Base-by-base conservation (phyloP, 1,140 invertebrate species). In the Teleogryllus occipitalis region DNA sequence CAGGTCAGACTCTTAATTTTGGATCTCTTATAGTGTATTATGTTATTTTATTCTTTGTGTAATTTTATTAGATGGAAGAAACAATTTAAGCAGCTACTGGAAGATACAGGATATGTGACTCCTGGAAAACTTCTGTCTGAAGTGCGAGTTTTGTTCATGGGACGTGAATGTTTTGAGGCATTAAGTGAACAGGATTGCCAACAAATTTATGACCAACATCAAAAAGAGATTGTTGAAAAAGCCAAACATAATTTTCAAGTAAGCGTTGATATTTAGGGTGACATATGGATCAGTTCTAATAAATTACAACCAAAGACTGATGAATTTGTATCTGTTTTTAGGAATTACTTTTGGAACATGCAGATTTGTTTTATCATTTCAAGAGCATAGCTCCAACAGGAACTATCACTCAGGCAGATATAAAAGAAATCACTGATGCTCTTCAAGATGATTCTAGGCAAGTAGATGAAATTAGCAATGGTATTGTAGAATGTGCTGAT, bases 201-300 rank as follows among this genome's bases (percentile, higher is more conserved):
- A 84, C 90, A 95, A 83, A 97, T 99, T 83, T 99, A 98, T 86
- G 96, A 98, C 82, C 92, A 94, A 80, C 96, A 98, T 88, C 97
- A 99, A 87, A 90, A 93, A 82, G 95, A 97, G 85, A 92, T 99
- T 77, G 95, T 96, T 84, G 92, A 96, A 83, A 92, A 93, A 84
- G 96, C 97, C 47, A 96, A 97, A 86, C 92, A 95, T 81, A 97
- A 98, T 86, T 97, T 98, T 85, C 87, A 97, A 89, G 97, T 93
- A 85, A 81, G 77, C 79, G 49, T 65, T 65, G 18, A 18, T 65
- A 65, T 18, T 65, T 7, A 14, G 7, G 54, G 0, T 65, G 54
- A 65, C 10, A 65, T 65, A 65, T 65, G 7, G 3, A 39, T 65
- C 18, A 3, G 39, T 80, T 78, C 77, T 74, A 39, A 39, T 5